Conservation (phyloP, 2,797 vertebrate genomes). For the Gymnopithys bicolor region DNA sequence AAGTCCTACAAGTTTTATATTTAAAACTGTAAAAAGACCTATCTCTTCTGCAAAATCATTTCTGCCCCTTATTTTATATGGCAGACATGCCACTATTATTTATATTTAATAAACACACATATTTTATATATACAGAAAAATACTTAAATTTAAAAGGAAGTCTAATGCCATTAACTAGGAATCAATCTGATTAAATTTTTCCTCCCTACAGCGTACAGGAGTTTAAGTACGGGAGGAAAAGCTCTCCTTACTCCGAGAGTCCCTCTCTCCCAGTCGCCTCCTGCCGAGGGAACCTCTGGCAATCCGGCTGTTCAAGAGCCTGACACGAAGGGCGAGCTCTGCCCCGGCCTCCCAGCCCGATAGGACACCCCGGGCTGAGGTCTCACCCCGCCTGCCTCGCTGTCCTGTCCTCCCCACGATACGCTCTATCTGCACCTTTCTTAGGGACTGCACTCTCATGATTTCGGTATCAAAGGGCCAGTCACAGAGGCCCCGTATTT, state of each 20-base stretch:
- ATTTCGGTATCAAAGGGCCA: not conserved
- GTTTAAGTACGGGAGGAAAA: not conserved
- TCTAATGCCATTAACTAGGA: not conserved
- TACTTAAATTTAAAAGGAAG: not conserved
- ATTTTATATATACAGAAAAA: not conserved
- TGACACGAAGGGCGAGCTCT: not conserved
- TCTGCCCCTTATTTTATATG: not conserved
- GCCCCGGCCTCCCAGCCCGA: not conserved
- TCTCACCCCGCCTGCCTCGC: rapidly evolving
- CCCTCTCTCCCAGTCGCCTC: not conserved
- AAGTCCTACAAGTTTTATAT: not conserved
- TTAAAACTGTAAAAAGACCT: not conserved
- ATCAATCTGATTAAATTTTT: not conserved
- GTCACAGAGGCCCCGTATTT: not conserved
- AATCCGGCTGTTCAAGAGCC: not conserved
- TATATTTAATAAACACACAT: not conserved
- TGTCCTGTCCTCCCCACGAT: not conserved
- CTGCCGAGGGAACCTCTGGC: not conserved
- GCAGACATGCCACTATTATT: not conserved
- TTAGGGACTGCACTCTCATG: not conserved
- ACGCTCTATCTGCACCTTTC: not conserved
- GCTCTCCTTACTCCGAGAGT: not conserved
- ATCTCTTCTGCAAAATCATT: not conserved
- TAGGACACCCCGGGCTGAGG: not conserved
- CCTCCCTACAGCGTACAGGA: rapidly evolving